A percentile compares a stretch with the other conserved stretches of the same genome.
Evolutionary conservation across 30 jellyfish, hydroid and myxozoan species (phyloP).

Genomic region (Pseudorhiza aurosa): DNA sequence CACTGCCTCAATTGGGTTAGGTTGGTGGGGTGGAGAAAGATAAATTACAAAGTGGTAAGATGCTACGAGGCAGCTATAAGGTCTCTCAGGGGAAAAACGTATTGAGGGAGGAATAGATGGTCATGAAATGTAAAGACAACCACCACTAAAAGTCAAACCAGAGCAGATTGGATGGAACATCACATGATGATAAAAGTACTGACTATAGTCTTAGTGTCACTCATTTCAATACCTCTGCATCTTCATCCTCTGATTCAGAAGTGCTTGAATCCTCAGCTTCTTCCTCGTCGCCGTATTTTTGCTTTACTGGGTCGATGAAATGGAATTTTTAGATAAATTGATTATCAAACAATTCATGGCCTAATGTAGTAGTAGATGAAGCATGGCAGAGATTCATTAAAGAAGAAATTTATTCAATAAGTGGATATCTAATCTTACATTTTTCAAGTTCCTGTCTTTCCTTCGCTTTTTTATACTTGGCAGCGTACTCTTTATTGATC

Average conservation of each 20-base stretch:
- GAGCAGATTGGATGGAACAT: not conserved
- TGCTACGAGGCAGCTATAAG: too few species aligned
- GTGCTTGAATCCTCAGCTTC: slow-evolving; percentile 52
- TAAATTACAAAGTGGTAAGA: too few species aligned
- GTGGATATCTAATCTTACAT: slow-evolving; percentile 57
- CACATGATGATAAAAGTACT: not conserved
- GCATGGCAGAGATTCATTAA: not conserved
- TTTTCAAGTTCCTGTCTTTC: slow-evolving; percentile 81
- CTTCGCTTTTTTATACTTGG: slow-evolving; percentile 67
- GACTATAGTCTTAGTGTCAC: not conserved
- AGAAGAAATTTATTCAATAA: not conserved
- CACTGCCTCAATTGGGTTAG: too few species aligned
- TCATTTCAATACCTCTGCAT: slow-evolving; percentile 78
- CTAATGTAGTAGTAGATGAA: too few species aligned
- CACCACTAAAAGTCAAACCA: not conserved
- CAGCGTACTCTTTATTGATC: slow-evolving; percentile 71
- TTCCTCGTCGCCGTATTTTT: slow-evolving; percentile 75
- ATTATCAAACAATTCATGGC: too few species aligned
- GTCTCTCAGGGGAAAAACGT: too few species aligned
- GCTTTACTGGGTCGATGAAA: slow-evolving; percentile 54
- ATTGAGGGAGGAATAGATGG: too few species aligned
- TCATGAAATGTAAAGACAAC: not conserved
- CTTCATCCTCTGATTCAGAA: slow-evolving; percentile 93
- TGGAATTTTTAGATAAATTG: not conserved
- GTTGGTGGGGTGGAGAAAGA: too few species aligned